A percentile compares a stretch with the other conserved stretches of the same genome.
Evolutionary conservation across 2,113 vertebrate genomes (phyloP).

Genomic region (Myanophis thanlyinensis): DNA sequence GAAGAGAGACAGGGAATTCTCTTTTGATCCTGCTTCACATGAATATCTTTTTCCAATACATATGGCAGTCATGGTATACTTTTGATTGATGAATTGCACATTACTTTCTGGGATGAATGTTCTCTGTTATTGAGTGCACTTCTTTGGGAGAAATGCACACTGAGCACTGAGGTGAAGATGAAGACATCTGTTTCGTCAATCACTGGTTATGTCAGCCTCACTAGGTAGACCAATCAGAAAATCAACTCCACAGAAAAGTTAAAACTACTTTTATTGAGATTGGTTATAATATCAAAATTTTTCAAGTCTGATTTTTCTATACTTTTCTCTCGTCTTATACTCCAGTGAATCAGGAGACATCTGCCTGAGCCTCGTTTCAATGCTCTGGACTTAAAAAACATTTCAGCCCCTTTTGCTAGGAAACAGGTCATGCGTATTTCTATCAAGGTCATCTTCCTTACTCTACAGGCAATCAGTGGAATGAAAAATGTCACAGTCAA

Average conservation of each 20-base stretch:
- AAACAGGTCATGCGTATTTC: not conserved
- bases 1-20: not conserved
- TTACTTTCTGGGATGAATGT: not conserved
- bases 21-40: not conserved
- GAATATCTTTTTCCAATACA: not conserved
- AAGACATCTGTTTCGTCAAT: not conserved
- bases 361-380: not conserved
- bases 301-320: not conserved
- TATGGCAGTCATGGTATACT: not conserved
- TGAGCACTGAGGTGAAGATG: not conserved
- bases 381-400: not conserved
- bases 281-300: not conserved
- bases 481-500: not conserved
- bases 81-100: not conserved
- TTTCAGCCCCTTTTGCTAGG: not conserved
- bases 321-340: not conserved
- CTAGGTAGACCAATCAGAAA: not conserved
- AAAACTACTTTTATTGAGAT: not conserved
- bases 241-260: not conserved
- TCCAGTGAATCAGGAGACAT: not conserved
- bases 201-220: not conserved
- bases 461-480: not conserved
- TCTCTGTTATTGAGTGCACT: not conserved
- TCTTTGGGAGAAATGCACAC: not conserved
- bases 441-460: not conserved